Evolutionary conservation across 2,888 invertebrate genomes (phyloP), one percentile per base, ranked within the genome.

Genomic region (Luperina nickerlii): DNA sequence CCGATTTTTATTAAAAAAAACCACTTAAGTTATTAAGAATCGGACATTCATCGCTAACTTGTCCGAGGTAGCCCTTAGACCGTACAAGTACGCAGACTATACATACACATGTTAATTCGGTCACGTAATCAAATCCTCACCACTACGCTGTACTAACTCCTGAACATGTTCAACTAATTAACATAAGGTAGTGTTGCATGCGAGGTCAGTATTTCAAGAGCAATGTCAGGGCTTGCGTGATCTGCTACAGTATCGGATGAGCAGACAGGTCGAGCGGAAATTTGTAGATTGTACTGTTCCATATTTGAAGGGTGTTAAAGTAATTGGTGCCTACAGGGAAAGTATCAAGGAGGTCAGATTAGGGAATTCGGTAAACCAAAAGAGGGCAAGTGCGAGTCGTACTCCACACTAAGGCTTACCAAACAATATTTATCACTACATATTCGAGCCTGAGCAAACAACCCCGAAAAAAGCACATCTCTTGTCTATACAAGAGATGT

Each of bases 141-240:
- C 65, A 51, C 65, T 66, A 57, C 57, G 6, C 24, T 45, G 7
- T 32, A 66, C 82, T 62, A 70, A 68, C 66, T 62, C 9, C 82
- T 48, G 51, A 82, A 73, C 72, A 68, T 65, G 74, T 68, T 42
- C 27, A 67, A 66, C 67, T 76, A 77, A 87, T 85, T 87, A 87
- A 57, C 88, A 85, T 85, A 87, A 76, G 76, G 65, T 75, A 42
- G 60, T 63, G 79, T 84, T 74, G 71, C 85, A 85, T 81, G 88
- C 57, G 69, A 67, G 75, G 85, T 65, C 72, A 75, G 57, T 38
- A 32, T 68, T 81, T 78, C 85, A 85, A 85, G 88, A 85, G 69
- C 81, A 87, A 87, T 88, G 88, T 86, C 86, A 76, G 57, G 74
- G 78, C 73, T 88, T 68, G 85, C 85, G 88, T 87, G 88, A 18